Evolutionary conservation across 2,797 vertebrate genomes (phyloP).

Genomic region (Neostethus bicornis): DNA sequence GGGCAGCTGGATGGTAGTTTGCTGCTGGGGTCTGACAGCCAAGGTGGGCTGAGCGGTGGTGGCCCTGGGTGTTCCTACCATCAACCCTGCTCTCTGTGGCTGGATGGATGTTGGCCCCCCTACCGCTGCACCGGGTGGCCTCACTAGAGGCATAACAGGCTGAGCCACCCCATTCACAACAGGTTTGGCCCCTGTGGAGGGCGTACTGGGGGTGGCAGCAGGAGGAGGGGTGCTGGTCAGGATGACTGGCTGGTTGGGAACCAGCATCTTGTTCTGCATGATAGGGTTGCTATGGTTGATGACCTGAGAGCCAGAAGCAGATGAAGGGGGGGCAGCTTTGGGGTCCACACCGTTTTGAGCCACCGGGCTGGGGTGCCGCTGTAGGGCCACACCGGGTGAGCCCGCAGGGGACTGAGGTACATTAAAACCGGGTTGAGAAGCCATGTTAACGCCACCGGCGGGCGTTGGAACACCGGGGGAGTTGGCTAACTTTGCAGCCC

Average conservation of each 20-base stretch:
- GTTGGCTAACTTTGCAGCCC: constrained; percentile 62
- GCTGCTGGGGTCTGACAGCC: constrained; percentile 84
- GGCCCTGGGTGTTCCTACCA: constrained; percentile 63
- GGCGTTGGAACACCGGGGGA: constrained; percentile 47
- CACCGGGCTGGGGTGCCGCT: constrained; percentile 71
- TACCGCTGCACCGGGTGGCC: constrained; percentile 58
- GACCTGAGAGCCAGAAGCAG: constrained; percentile 67
- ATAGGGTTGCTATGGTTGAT: constrained; percentile 74
- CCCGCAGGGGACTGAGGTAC: constrained; percentile 57
- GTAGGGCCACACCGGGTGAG: constrained; percentile 64
- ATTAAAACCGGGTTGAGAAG: constrained; percentile 54
- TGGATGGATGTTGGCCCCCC: constrained; percentile 67
- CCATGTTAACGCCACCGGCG: constrained; percentile 43
- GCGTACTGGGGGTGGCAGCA: constrained; percentile 40
- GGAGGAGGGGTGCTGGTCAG: constrained; percentile 50
- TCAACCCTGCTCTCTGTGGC: constrained; percentile 77
- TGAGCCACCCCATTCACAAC: constrained; percentile 71
- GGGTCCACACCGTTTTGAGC: constrained; percentile 82
- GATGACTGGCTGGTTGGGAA: constrained; percentile 58
- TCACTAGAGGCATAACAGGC: constrained; percentile 55
- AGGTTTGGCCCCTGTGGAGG: constrained; percentile 65
- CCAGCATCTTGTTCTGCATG: constrained; percentile 74
- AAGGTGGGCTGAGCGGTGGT: constrained; percentile 81
- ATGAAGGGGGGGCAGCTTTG: constrained; percentile 55
- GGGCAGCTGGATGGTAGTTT: constrained; percentile 87